Evolutionary conservation across 2,113 vertebrate species (phyloP).

Genomic region (Colinus virginianus): DNA sequence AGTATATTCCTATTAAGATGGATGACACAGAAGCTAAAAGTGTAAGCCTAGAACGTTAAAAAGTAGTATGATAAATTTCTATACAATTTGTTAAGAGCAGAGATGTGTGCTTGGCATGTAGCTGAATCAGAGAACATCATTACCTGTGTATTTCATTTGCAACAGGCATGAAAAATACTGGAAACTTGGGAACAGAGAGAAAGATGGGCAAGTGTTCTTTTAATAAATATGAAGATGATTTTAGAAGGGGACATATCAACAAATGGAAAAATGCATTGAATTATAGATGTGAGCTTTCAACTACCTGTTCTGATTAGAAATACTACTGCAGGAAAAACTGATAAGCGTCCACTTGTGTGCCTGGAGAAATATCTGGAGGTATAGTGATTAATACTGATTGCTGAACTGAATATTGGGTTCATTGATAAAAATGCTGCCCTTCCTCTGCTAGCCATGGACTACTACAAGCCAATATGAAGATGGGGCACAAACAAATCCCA

Average conservation of each 20-base stretch:
- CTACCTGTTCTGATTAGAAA: neutral
- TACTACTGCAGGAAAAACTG: neutral
- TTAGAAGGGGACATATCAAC: neutral
- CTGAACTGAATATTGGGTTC: neutral
- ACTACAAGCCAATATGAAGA: neutral
- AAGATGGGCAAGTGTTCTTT: neutral
- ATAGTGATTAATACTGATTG: neutral
- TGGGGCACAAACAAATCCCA: neutral
- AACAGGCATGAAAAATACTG: neutral
- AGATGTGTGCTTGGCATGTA: neutral
- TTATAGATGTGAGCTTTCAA: slow-evolving; percentile 14
- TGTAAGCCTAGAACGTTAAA: neutral
- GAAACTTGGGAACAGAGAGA: neutral
- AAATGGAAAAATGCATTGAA: neutral
- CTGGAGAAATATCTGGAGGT: neutral
- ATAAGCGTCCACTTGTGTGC: slow-evolving; percentile 8
- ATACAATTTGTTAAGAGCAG: neutral
- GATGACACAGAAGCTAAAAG: neutral
- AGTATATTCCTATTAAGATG: neutral
- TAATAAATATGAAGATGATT: neutral
- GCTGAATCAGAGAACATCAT: neutral
- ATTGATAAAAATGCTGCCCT: neutral
- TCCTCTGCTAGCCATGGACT: neutral
- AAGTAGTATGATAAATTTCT: neutral
- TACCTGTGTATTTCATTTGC: neutral